phyloP scores from a whole-genome alignment of 2,797 vertebrate genomes.

The Myotis findleyi region DNA sequence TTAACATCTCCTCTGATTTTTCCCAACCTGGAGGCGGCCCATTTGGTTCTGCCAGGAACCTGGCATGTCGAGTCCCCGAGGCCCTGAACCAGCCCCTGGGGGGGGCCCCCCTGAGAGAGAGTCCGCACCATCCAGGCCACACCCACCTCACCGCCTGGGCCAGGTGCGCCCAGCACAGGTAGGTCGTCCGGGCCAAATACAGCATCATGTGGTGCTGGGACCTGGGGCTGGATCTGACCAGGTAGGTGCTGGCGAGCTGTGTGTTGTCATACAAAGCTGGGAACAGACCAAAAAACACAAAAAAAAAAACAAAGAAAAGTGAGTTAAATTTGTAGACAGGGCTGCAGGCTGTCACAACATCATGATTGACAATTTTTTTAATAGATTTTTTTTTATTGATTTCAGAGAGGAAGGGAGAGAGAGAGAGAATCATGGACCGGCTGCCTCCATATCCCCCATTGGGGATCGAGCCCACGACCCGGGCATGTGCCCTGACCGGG shows the following conservation, averaged over 20 bases:
- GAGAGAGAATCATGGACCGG: no score
- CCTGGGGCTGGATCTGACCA: constrained; percentile 90
- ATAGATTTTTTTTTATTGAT: no score
- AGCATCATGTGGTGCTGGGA: constrained; percentile 92
- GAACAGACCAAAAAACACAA: fast-evolving
- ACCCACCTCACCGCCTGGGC: constrained; percentile 89
- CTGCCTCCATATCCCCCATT: no score
- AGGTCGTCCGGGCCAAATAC: constrained; percentile 93
- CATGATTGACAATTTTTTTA: fast-evolving
- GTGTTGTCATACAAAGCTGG: constrained; percentile 93
- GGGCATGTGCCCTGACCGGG: no score
- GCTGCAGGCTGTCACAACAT: fast-evolving
- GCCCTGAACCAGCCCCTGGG: fast-evolving
- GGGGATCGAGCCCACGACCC: no score
- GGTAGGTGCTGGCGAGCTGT: constrained; percentile 90
- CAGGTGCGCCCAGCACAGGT: constrained; percentile 94
- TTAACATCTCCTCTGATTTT: fast-evolving
- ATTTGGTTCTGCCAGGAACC: fast-evolving
- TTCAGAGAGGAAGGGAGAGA: no score
- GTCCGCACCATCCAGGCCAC: fast-evolving
- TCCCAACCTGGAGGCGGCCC: fast-evolving
- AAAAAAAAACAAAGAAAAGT: fast-evolving
- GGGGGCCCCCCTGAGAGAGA: fast-evolving
- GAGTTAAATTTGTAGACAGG: fast-evolving
- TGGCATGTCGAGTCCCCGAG: fast-evolving